These are phyloP conservation scores for Drosophila takahashii DNA, from an alignment of 1,140 invertebrate genomes.

Conservation along the genomic window DNA sequence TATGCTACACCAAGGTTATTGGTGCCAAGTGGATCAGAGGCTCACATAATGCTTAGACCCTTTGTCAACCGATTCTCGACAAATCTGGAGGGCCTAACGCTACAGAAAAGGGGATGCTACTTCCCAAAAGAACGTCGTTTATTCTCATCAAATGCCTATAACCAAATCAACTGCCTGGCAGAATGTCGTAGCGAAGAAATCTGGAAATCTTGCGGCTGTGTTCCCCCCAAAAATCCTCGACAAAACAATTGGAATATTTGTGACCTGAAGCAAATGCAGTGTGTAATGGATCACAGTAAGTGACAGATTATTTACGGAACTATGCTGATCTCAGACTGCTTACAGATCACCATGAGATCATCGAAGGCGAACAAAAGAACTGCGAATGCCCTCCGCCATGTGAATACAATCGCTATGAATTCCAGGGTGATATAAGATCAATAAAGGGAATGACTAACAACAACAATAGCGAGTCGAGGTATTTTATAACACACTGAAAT, in stretches of 20 bases:
- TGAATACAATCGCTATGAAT: conserved; percentile 55
- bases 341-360: conserved; percentile 39
- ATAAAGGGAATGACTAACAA: not conserved
- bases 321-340: not conserved
- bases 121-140: conserved; percentile 85
- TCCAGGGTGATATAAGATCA: conserved; percentile 45
- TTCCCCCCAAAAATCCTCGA: conserved; percentile 86
- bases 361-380: conserved; percentile 21
- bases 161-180: conserved; percentile 87
- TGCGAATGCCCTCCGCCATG: conserved; percentile 73
- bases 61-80: conserved; percentile 28
- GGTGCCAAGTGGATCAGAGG: conserved; percentile 29
- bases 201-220: conserved; percentile 86
- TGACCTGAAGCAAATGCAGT: conserved; percentile 48
- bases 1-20: conserved; percentile 78
- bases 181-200: conserved; percentile 85
- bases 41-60: conserved; percentile 49
- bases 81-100: conserved; percentile 17
- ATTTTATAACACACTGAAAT: not conserved
- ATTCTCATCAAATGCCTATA: conserved; percentile 85
- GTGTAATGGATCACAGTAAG: conserved; percentile 50
- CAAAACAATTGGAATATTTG: conserved; percentile 57
- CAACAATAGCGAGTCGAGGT: conserved; percentile 31
- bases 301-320: conserved; percentile 25
- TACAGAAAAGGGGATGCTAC: conserved; percentile 85